A percentile compares a stretch with the other conserved stretches of the same genome.
Conservation (phyloP, 2,113 vertebrate species). For the Electrona antarctica region DNA sequence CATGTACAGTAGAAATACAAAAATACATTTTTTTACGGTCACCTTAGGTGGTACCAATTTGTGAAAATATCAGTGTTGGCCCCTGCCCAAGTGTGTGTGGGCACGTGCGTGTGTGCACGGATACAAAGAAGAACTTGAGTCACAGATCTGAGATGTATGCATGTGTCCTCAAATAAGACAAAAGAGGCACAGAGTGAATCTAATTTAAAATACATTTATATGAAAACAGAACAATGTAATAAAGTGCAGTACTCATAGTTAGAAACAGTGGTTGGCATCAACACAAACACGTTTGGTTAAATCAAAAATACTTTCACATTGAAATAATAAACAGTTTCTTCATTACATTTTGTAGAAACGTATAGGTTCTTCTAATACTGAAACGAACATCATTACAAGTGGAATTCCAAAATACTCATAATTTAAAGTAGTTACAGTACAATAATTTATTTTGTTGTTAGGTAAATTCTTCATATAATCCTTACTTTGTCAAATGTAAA, state of each 20-base stretch:
- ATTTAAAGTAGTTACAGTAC: slow-evolving; percentile 36
- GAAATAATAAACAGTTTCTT: slow-evolving; percentile 50
- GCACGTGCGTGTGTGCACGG: background rate
- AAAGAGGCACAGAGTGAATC: background rate
- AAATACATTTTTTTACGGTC: too few relatives aligned
- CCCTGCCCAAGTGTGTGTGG: background rate
- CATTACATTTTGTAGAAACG: background rate
- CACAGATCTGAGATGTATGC: background rate
- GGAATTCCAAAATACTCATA: slow-evolving; percentile 32
- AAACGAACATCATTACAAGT: slow-evolving; percentile 40
- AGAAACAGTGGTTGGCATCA: background rate
- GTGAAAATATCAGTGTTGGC: too few relatives aligned
- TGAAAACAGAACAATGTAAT: slow-evolving; percentile 57
- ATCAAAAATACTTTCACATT: slow-evolving; percentile 59
- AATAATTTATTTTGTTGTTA: background rate
- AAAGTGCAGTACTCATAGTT: slow-evolving; percentile 67
- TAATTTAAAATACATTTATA: slow-evolving; percentile 34
- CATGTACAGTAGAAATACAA: background rate
- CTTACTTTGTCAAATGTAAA: slow-evolving; percentile 16
- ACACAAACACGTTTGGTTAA: background rate
- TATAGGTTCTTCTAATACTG: slow-evolving; percentile 35
- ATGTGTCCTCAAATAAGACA: background rate
- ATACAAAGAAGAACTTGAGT: too few relatives aligned
- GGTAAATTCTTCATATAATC: too few relatives aligned
- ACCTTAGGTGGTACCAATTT: background rate